phyloP scores from a whole-genome alignment of 2,797 vertebrate genomes.

The Enteromius anoplus region DNA sequence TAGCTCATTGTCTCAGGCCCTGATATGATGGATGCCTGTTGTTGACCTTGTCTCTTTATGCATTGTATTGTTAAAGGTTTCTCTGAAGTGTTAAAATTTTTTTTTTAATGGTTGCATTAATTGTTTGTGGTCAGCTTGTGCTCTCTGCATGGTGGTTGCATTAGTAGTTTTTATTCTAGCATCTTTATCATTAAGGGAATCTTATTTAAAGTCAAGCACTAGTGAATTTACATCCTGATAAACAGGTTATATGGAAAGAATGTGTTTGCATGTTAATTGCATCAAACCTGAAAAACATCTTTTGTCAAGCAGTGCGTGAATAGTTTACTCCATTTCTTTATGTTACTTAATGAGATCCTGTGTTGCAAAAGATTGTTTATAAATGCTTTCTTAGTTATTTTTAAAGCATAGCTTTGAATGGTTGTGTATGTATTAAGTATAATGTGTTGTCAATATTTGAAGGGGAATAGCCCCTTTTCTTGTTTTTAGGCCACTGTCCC shows the following conservation, averaged over 20 bases:
- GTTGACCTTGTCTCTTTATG: not conserved
- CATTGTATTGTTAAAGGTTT: not conserved
- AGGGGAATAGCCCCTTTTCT: no score
- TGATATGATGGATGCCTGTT: not conserved
- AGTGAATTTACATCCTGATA: not conserved
- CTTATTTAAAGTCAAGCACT: not conserved
- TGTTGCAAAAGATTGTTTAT: not conserved
- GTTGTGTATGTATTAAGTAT: not conserved
- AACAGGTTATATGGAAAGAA: not conserved
- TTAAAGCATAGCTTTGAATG: not conserved
- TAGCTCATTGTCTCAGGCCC: not conserved
- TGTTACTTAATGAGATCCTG: not conserved
- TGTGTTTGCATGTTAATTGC: not conserved
- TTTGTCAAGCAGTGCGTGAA: not conserved
- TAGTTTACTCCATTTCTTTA: not conserved
- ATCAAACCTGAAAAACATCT: not conserved
- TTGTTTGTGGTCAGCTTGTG: not conserved
- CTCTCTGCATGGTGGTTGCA: not conserved
- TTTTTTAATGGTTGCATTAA: not conserved
- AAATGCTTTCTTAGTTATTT: not conserved
- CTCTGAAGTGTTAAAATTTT: not conserved
- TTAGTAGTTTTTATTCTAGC: not conserved
- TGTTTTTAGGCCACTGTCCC: not conserved
- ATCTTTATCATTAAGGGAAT: not conserved
- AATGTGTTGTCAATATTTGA: not conserved